Evolutionary conservation across 2,113 vertebrate species (phyloP).

Genomic region (Gallinago undulata): DNA sequence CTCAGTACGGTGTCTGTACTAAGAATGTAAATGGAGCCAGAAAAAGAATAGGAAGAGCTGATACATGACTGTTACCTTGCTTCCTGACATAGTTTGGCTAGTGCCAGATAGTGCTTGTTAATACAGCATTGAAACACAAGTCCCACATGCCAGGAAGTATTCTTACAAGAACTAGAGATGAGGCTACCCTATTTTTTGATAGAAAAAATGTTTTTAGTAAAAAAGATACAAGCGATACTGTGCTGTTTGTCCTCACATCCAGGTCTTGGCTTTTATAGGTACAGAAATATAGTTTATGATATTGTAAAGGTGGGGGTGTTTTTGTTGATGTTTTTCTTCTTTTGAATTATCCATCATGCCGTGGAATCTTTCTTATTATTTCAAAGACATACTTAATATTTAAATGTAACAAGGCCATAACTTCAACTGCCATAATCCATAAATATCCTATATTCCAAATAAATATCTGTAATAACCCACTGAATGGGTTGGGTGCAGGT

Average conservation of each 20-base stretch:
- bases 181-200: not conserved
- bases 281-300: not conserved
- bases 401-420: not conserved
- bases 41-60: not conserved
- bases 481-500: not conserved
- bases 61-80: not conserved
- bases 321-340: not conserved
- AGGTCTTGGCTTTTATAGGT: not conserved
- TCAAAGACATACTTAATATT: not conserved
- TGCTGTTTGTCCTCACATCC: not conserved
- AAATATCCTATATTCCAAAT: not conserved
- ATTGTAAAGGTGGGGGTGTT: not conserved
- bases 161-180: not conserved
- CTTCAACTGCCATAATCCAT: not conserved
- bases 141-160: not conserved
- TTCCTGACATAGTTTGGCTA: not conserved
- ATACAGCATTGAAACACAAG: not conserved
- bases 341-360: not conserved
- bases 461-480: not conserved
- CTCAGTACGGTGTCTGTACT: not conserved
- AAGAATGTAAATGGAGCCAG: not conserved
- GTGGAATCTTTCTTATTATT: not conserved
- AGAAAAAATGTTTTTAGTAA: not conserved
- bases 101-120: not conserved
- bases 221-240: not conserved